These are phyloP conservation scores for Phymanthus crucifer DNA, from an alignment of 92 coral and sea anemone species.

Conservation along the genomic window DNA sequence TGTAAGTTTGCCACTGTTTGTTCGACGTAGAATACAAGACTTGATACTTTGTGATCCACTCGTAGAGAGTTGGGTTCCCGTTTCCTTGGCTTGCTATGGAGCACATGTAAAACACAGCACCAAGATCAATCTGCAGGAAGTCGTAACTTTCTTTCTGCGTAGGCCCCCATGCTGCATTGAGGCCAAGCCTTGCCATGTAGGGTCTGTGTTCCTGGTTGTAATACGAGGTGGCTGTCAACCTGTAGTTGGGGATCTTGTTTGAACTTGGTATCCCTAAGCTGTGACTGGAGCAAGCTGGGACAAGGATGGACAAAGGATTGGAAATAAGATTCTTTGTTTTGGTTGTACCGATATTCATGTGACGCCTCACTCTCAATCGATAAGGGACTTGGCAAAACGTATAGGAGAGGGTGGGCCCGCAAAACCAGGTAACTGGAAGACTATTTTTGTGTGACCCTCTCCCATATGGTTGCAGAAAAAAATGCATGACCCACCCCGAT, in stretches of 20 bases:
- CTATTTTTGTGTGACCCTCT: no score
- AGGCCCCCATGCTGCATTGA: constrained; percentile 6
- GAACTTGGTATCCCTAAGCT: neutral
- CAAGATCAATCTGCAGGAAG: constrained; percentile 35
- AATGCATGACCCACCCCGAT: no score
- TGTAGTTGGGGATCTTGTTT: neutral
- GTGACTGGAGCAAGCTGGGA: neutral
- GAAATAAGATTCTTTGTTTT: no score
- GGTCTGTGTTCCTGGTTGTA: neutral
- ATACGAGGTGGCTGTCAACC: constrained; percentile 15
- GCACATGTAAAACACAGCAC: constrained; percentile 1
- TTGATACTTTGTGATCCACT: constrained; percentile 11
- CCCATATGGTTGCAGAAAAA: no score
- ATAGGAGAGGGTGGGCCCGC: no score
- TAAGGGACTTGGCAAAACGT: no score
- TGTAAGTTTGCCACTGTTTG: constrained; percentile 9
- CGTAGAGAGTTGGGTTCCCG: neutral
- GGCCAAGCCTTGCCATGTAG: constrained; percentile 5
- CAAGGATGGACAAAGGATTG: neutral
- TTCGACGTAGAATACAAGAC: neutral
- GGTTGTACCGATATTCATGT: no score
- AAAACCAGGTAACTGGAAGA: no score
- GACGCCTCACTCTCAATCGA: no score
- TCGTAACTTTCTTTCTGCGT: neutral
- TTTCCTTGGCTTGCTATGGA: constrained; percentile 21